Conservation (phyloP, 2,888 invertebrate genomes). For the Agriopis aurantiaria region DNA sequence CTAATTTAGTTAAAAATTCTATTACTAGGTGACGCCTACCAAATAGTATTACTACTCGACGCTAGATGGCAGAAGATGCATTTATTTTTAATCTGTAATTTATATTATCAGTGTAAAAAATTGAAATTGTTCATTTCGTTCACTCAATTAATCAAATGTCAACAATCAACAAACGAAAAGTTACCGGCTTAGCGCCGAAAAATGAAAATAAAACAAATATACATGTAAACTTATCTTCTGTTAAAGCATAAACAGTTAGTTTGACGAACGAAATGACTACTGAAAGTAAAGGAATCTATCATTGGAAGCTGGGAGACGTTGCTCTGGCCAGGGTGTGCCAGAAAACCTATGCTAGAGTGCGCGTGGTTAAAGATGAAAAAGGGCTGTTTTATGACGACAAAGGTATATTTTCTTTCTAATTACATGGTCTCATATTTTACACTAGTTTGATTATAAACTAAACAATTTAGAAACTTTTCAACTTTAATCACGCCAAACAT, state of each 20-base stretch:
- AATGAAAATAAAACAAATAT: conserved; percentile 35
- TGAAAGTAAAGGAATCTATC: conserved; percentile 64
- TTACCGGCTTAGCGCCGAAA: conserved; percentile 39
- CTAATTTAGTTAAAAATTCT: not conserved
- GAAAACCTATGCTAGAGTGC: conserved; percentile 76
- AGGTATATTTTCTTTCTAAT: conserved; percentile 55
- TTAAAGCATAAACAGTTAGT: conserved; percentile 2
- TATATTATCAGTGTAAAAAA: not conserved
- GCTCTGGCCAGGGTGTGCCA: conserved; percentile 74
- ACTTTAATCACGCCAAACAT: not conserved
- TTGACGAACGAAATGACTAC: conserved; percentile 46
- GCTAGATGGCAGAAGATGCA: conserved; percentile 51
- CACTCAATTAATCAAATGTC: conserved; percentile 29
- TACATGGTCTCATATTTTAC: not conserved
- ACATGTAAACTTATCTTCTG: conserved; percentile 17
- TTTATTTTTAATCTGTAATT: conserved; percentile 4
- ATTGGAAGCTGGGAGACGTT: conserved; percentile 78
- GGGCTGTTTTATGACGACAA: conserved; percentile 78
- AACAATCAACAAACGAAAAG: conserved; percentile 23
- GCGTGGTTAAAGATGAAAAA: conserved; percentile 74
- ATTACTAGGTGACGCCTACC: conserved; percentile 8
- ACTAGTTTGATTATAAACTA: not conserved
- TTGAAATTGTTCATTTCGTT: conserved; percentile 18
- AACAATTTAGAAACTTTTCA: not conserved
- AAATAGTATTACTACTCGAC: conserved; percentile 49